Evolutionary conservation across 2,113 vertebrate genomes (phyloP).

Genomic region (Brachypteracias leptosomus): DNA sequence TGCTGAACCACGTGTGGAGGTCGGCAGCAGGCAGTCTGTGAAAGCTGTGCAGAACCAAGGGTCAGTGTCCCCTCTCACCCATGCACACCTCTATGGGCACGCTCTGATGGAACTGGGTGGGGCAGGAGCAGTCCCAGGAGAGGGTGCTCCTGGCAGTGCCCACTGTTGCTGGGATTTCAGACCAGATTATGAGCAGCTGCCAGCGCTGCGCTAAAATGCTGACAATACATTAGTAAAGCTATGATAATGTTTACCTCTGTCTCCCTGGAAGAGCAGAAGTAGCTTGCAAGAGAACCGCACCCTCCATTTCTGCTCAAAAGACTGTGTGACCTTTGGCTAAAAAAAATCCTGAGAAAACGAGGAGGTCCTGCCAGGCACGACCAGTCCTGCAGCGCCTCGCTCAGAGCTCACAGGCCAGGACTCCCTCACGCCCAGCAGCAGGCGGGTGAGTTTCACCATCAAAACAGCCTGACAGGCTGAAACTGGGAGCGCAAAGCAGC

Average conservation of each 20-base stretch:
- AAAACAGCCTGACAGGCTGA: background rate
- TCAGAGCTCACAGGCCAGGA: background rate
- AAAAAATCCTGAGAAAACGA: background rate
- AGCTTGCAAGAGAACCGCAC: background rate
- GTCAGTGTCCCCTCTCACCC: background rate
- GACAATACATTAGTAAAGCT: background rate
- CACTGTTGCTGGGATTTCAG: background rate
- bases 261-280: background rate
- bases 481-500: background rate
- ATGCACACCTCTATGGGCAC: accelerated
- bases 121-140: background rate
- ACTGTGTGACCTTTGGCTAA: background rate
- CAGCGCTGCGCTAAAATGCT: background rate
- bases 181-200: background rate
- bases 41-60: background rate
- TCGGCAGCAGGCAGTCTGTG: background rate
- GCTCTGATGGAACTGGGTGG: accelerated
- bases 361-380: background rate
- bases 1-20: background rate
- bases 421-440: accelerated
- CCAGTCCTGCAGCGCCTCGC: background rate
- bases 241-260: background rate
- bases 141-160: background rate
- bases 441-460: accelerated
- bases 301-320: background rate